These are phyloP conservation scores for Dichetophora obliterata DNA, from an alignment of 2,888 invertebrate genomes.

Conservation along the genomic window DNA sequence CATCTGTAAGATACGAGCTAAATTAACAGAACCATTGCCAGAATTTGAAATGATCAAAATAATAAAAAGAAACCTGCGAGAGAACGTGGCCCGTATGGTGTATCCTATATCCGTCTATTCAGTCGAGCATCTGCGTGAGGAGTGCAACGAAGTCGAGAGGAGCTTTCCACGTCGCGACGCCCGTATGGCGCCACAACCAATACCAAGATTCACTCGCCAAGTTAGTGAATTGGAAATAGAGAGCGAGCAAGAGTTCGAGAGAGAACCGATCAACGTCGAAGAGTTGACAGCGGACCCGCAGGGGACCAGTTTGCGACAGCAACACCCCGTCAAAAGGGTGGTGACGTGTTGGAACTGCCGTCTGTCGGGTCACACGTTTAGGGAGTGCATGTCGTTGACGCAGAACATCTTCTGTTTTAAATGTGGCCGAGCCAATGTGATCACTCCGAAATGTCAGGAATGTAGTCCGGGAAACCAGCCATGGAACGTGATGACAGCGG, in stretches of 20 bases:
- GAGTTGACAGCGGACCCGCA: not conserved
- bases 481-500: not conserved
- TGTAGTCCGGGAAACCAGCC: not conserved
- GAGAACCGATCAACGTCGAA: not conserved
- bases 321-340: not conserved
- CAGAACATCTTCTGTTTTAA: not conserved
- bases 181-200: not conserved
- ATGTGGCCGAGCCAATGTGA: not conserved
- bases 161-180: not conserved
- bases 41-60: not conserved
- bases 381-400: not conserved
- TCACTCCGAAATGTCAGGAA: not conserved
- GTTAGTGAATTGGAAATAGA: not conserved
- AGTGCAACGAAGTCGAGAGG: not conserved
- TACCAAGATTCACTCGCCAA: not conserved
- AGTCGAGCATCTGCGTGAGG: not conserved
- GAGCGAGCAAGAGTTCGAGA: not conserved
- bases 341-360: not conserved
- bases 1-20: too few species aligned
- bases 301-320: not conserved
- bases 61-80: not conserved
- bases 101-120: not conserved
- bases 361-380: not conserved
- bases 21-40: too few species aligned
- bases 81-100: not conserved